Evolutionary conservation across 2,888 invertebrate genomes (phyloP).

Genomic region (Nemotelus pantherinus): DNA sequence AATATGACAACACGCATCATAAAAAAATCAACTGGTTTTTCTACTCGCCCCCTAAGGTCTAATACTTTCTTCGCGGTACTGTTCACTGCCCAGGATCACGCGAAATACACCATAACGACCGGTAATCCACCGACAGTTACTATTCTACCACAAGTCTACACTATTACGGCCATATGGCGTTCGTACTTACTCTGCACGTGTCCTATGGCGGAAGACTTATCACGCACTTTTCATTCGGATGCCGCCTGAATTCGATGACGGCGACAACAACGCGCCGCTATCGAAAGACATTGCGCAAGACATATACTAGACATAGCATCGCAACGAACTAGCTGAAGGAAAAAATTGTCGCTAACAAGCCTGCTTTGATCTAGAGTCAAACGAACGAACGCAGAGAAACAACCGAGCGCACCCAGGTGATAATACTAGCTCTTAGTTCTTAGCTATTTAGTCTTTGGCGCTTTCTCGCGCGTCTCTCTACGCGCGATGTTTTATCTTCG

Average conservation of each 20-base stretch:
- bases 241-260: constrained; percentile 32
- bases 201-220: constrained; percentile 48
- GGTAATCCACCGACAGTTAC: constrained; percentile 16
- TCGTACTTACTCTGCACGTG: constrained; percentile 46
- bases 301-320: not conserved
- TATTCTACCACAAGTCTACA: not conserved
- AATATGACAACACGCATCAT: too few species aligned
- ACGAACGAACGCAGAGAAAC: not conserved
- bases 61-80: constrained; percentile 2
- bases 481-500: constrained; percentile 45
- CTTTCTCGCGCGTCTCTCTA: not conserved
- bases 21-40: too few species aligned
- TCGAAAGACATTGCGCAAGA: not conserved
- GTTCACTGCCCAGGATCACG: constrained; percentile 8
- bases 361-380: constrained; percentile 3
- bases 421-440: not conserved
- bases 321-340: not conserved
- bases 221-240: constrained; percentile 50
- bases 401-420: constrained; percentile 38
- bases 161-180: constrained; percentile 45
- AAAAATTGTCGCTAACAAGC: constrained; percentile 48
- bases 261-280: not conserved
- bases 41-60: too few species aligned
- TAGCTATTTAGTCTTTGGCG: not conserved
- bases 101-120: constrained; percentile 3